Percentiles rank a stretch among this genome's conserved stretches.
Conservation (phyloP, 2,888 invertebrate genomes). For the Tyria jacobaeae region DNA sequence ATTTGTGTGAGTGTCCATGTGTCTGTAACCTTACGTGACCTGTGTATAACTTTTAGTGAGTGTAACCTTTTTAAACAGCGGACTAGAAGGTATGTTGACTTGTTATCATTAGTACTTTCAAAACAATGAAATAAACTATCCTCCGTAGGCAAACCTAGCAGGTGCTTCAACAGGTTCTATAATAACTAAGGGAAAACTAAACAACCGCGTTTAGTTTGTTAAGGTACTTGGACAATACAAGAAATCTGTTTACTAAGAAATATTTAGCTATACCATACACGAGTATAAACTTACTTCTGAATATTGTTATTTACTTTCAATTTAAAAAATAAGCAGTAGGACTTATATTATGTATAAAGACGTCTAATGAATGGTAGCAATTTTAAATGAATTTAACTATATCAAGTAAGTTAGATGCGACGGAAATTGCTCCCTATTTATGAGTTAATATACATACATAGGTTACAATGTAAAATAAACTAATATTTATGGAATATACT, state of each 20-base stretch:
- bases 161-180: conserved; percentile 1
- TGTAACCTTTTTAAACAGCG: conserved; percentile 39
- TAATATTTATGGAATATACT: too few species aligned
- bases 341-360: neutral
- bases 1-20: conserved; percentile 48
- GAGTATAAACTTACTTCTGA: neutral
- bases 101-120: conserved; percentile 25
- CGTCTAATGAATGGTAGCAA: too few species aligned
- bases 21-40: conserved; percentile 54
- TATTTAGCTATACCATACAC: neutral
- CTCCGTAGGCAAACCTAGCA: conserved; percentile 1
- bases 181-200: conserved; percentile 1
- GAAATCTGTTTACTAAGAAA: neutral
- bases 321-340: neutral
- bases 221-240: neutral
- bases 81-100: conserved; percentile 56
- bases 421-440: conserved; percentile 2
- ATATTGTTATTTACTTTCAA: too few species aligned
- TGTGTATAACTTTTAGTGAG: conserved; percentile 55
- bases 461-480: neutral
- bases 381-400: neutral
- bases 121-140: neutral
- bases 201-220: neutral
- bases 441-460: too few species aligned
- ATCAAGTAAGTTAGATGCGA: neutral